Evolutionary conservation across 2,888 invertebrate species (phyloP).

Genomic region (Eristalis intricaria): DNA sequence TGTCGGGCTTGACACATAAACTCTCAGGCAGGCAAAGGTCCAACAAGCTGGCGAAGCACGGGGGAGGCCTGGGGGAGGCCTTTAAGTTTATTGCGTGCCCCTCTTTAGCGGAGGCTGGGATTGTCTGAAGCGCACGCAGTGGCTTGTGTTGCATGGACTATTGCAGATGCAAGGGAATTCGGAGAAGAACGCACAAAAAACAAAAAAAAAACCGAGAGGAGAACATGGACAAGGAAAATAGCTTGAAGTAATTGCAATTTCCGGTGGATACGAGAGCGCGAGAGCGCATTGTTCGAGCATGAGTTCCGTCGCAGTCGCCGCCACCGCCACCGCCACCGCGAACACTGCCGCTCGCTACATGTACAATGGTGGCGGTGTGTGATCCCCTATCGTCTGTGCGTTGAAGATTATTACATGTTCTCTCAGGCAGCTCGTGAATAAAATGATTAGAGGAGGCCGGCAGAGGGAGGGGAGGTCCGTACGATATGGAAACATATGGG

Average conservation of each 20-base stretch:
- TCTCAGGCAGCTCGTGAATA: neutral
- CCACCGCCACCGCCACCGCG: neutral
- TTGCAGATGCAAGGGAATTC: conserved; percentile 23
- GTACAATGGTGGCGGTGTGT: conserved; percentile 24
- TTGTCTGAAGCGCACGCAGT: conserved; percentile 41
- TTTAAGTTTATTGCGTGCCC: conserved; percentile 39
- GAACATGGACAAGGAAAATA: conserved; percentile 20
- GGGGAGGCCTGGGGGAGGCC: neutral
- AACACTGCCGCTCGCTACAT: neutral
- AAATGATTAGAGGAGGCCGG: conserved; percentile 21
- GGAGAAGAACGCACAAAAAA: conserved; percentile 10
- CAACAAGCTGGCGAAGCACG: too few species aligned
- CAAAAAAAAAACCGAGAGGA: neutral
- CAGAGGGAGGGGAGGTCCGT: neutral
- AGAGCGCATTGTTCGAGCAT: conserved; percentile 31
- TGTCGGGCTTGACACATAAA: neutral
- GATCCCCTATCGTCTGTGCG: conserved; percentile 53
- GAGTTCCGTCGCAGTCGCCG: neutral
- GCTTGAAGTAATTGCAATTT: conserved; percentile 64
- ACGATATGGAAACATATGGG: conserved; percentile 42
- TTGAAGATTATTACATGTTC: conserved; percentile 18
- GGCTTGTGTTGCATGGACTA: conserved; percentile 28
- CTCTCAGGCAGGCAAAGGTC: neutral
- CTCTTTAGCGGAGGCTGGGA: conserved; percentile 35
- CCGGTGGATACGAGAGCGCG: conserved; percentile 44